A percentile compares a stretch with the other conserved stretches of the same genome.
phyloP scores from a whole-genome alignment of 2,113 vertebrate genomes.

The Zeus faber region DNA sequence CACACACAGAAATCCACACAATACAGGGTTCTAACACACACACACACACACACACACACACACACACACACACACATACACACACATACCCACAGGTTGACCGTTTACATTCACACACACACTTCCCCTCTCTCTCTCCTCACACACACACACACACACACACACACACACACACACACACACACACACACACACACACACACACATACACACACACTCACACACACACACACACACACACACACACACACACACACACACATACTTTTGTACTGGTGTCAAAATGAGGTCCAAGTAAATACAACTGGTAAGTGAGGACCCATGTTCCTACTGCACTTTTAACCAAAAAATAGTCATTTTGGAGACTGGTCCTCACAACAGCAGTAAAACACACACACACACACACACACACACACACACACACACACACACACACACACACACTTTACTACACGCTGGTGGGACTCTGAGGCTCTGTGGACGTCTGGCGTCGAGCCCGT shows the following conservation, averaged over 20 bases:
- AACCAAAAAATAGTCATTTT: too few species aligned
- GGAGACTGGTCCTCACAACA: neutral
- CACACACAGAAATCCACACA: too few species aligned
- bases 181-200: neutral
- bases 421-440: neutral
- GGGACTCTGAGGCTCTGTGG: neutral
- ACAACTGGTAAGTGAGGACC: too few species aligned
- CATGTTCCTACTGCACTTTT: too few species aligned
- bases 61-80: slow-evolving; percentile 1
- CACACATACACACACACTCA: slow-evolving; percentile 10
- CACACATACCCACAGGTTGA: too few species aligned
- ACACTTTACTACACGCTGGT: neutral
- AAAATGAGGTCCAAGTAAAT: too few species aligned
- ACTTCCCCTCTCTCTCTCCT: too few species aligned
- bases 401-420: neutral
- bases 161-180: neutral
- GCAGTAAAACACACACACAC: neutral
- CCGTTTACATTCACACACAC: too few species aligned
- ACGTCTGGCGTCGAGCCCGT: too few species aligned
- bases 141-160: neutral
- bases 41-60: neutral
- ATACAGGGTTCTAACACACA: slow-evolving; percentile 7
- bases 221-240: neutral
- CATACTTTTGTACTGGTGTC: too few species aligned
- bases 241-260: slow-evolving; percentile 2